Evolutionary conservation across 2,113 vertebrate genomes (phyloP).

Genomic region (Elephantulus edwardii): DNA sequence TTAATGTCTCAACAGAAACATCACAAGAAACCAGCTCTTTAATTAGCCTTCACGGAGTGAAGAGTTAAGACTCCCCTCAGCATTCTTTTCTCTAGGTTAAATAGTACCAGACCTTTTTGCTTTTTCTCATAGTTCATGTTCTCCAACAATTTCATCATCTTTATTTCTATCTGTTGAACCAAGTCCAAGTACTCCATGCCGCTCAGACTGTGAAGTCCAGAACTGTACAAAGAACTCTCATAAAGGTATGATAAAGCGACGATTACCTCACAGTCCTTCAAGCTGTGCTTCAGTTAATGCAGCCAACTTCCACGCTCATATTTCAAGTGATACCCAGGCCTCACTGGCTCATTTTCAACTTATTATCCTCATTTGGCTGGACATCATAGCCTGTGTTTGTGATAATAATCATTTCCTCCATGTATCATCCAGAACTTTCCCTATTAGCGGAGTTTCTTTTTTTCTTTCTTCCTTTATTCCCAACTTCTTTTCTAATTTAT

Average conservation of each 20-base stretch:
- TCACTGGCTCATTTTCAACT: neutral
- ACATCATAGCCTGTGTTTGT: neutral
- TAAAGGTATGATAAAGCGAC: slow-evolving; percentile 54
- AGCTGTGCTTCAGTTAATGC: neutral
- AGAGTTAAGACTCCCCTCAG: slow-evolving; percentile 1
- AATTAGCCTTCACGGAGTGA: neutral
- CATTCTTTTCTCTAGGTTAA: slow-evolving; percentile 28
- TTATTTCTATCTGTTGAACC: slow-evolving; percentile 68
- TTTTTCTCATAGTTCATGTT: slow-evolving; percentile 33
- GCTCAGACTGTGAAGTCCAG: slow-evolving; percentile 12
- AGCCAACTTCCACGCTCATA: neutral
- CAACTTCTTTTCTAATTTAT: neutral
- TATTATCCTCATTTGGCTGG: slow-evolving; percentile 42
- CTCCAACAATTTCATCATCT: slow-evolving; percentile 63
- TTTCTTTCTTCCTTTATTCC: neutral
- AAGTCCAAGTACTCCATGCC: slow-evolving; percentile 31
- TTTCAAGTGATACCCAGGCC: neutral
- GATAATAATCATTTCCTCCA: slow-evolving; percentile 41
- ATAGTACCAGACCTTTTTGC: slow-evolving; percentile 37
- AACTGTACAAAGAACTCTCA: slow-evolving; percentile 43
- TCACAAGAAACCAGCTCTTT: neutral
- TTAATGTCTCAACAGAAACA: neutral
- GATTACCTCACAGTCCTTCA: slow-evolving; percentile 27
- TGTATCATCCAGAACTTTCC: slow-evolving; percentile 29
- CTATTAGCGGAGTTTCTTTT: slow-evolving; percentile 15